phyloP scores from a whole-genome alignment of 1,140 invertebrate species.

The Euschistus heros region DNA sequence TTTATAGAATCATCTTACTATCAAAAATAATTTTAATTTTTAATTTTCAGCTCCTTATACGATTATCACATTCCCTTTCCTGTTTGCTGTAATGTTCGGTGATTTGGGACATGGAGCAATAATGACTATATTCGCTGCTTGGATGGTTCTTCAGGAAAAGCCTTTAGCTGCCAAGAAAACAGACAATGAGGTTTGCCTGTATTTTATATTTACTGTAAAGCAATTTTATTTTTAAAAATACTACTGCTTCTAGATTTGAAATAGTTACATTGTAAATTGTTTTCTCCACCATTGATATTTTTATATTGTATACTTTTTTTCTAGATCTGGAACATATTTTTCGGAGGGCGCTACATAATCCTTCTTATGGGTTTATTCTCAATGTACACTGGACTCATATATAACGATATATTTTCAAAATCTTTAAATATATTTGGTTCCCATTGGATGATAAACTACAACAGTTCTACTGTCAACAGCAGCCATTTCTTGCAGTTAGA shows the following conservation, averaged over 20 bases:
- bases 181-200: conserved; percentile 40
- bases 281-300: background rate
- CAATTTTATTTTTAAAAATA: too few species aligned
- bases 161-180: conserved; percentile 34
- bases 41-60: conserved; percentile 34
- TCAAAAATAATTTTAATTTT: conserved; percentile 45
- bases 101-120: conserved; percentile 51
- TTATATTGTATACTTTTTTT: conserved; percentile 31
- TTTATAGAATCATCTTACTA: background rate
- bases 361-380: conserved; percentile 96
- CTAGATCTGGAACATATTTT: conserved; percentile 95
- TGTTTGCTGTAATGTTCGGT: conserved; percentile 58
- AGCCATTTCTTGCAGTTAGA: conserved; percentile 53
- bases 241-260: background rate
- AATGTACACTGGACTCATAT: conserved; percentile 95
- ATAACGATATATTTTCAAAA: conserved; percentile 98
- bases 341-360: conserved; percentile 95
- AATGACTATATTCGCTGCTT: conserved; percentile 45
- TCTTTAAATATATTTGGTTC: conserved; percentile 94
- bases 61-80: conserved; percentile 55
- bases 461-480: conserved; percentile 39
- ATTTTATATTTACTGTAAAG: background rate
- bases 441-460: conserved; percentile 60
- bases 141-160: conserved; percentile 50
- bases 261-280: background rate